Evolutionary conservation across 2,797 vertebrate genomes (phyloP).

Genomic region (Protosalanx chinensis): DNA sequence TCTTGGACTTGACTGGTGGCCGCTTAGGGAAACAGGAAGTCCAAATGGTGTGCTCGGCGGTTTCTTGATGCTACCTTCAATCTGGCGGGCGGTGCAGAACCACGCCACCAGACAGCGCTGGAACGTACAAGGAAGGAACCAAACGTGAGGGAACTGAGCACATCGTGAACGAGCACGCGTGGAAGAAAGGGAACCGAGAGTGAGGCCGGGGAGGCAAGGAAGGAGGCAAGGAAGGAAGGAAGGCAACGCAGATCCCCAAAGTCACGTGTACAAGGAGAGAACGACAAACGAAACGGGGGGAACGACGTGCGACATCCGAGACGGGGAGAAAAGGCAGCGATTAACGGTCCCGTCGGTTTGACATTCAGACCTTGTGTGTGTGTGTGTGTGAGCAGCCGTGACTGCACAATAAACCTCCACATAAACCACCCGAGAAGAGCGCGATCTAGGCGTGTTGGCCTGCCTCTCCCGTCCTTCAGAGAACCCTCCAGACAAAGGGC

Average conservation of each 20-base stretch:
- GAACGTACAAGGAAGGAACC: neutral
- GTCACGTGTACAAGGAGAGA: neutral
- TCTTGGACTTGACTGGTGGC: slow-evolving; percentile 7
- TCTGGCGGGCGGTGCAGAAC: too few species aligned
- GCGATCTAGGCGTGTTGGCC: neutral
- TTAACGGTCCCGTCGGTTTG: neutral
- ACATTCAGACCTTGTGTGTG: too few species aligned
- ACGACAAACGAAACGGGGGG: neutral
- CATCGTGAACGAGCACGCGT: neutral
- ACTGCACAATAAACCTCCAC: neutral
- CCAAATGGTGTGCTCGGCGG: too few species aligned
- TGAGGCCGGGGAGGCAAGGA: neutral
- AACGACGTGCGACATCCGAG: too few species aligned
- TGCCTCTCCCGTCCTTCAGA: neutral
- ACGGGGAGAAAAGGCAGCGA: neutral
- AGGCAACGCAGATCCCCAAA: too few species aligned
- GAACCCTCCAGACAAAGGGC: neutral
- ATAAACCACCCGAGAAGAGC: neutral
- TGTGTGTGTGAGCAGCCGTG: neutral
- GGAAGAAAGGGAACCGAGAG: slow-evolving; percentile 7
- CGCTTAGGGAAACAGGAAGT: neutral
- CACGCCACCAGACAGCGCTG: neutral
- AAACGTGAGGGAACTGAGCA: neutral
- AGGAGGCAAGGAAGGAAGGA: neutral
- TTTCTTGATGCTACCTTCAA: too few species aligned